Conservation (phyloP, 2,888 invertebrate genomes). For the Melangyna quadrimaculata region DNA sequence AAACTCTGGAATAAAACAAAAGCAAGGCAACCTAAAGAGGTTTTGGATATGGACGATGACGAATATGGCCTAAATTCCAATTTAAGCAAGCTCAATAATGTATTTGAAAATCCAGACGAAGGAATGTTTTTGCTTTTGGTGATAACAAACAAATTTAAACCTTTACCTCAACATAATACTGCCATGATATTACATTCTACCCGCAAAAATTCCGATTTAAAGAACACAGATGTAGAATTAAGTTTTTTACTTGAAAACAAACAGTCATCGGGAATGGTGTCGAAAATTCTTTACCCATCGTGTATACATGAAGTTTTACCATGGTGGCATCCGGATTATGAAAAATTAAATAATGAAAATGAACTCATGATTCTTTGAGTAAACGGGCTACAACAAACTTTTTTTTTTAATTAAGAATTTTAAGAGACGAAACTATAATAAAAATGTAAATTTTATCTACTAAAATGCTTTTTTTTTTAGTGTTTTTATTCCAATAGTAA, state of each 20-base stretch:
- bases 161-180: slow-evolving; percentile 76
- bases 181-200: slow-evolving; percentile 75
- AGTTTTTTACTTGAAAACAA: slow-evolving; percentile 81
- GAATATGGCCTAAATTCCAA: slow-evolving; percentile 76
- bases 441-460: background rate
- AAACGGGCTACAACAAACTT: background rate
- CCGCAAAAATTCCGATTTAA: slow-evolving; percentile 81
- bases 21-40: slow-evolving; percentile 68
- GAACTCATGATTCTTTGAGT: no score
- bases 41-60: slow-evolving; percentile 78
- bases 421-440: background rate
- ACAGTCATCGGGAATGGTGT: slow-evolving; percentile 65
- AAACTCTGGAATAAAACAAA: slow-evolving; percentile 81
- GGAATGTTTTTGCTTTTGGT: slow-evolving; percentile 83
- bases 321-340: slow-evolving; percentile 86
- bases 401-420: background rate
- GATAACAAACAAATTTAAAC: slow-evolving; percentile 75
- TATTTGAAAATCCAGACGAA: slow-evolving; percentile 84
- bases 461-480: background rate
- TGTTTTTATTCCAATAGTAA: background rate
- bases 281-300: slow-evolving; percentile 81
- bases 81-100: slow-evolving; percentile 81
- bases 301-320: slow-evolving; percentile 83
- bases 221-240: slow-evolving; percentile 82
- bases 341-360: background rate